These are phyloP conservation scores for Hirtodrosophila alboralis DNA, from an alignment of 2,888 invertebrate species.

Conservation along the genomic window DNA sequence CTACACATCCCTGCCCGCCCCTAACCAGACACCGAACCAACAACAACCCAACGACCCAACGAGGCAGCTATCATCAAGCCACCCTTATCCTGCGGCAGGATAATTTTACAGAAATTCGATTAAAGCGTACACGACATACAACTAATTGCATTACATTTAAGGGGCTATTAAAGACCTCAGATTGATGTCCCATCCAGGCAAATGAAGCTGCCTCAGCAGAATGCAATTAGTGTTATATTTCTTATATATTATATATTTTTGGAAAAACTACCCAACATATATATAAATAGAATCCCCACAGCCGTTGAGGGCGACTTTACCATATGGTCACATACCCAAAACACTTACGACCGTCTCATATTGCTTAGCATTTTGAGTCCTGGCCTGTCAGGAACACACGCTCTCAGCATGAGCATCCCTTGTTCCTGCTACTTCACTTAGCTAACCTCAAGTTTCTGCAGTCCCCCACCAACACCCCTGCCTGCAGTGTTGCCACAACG, in stretches of 20 bases:
- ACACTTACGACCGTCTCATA: constrained; percentile 61
- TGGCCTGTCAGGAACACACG: constrained; percentile 22
- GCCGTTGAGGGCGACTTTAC: constrained; percentile 45
- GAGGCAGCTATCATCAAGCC: constrained; percentile 19
- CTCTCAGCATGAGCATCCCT: constrained; percentile 68
- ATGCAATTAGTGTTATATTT: constrained; percentile 59
- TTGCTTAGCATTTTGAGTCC: constrained; percentile 51
- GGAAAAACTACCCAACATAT: constrained; percentile 33
- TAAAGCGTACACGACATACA: constrained; percentile 52
- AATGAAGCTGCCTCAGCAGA: constrained; percentile 22
- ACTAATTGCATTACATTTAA: constrained; percentile 72
- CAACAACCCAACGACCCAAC: constrained; percentile 16
- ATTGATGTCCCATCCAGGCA: constrained; percentile 31
- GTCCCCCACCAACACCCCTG: constrained; percentile 2
- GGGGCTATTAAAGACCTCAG: constrained; percentile 53
- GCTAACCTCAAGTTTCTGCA: neutral
- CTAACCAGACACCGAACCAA: constrained; percentile 16
- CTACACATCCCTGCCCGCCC: too few relatives aligned
- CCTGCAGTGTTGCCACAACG: constrained; percentile 13
- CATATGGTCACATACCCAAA: constrained; percentile 68
- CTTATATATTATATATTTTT: constrained; percentile 1
- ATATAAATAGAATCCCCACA: constrained; percentile 42
- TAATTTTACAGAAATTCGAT: constrained; percentile 71
- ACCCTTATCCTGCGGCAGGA: constrained; percentile 44
- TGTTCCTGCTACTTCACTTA: constrained; percentile 31